Evolutionary conservation across 2,797 vertebrate genomes (phyloP).

Genomic region (Anguilla anguilla): DNA sequence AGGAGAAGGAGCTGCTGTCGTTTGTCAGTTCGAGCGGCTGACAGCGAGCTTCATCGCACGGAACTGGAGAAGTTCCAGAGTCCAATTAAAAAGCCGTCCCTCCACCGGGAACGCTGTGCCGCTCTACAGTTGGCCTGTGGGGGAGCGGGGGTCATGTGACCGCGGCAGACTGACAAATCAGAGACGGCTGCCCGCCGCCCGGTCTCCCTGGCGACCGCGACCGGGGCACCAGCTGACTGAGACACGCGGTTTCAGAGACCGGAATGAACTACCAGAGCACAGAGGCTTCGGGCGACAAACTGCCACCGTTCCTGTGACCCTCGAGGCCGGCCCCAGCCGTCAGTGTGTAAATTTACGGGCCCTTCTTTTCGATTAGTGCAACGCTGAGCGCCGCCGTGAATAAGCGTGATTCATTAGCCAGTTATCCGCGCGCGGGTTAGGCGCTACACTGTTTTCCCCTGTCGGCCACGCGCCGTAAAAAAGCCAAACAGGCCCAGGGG

Average conservation of each 20-base stretch:
- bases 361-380: constrained; percentile 45
- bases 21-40: constrained; percentile 48
- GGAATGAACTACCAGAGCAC: not conserved
- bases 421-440: constrained; percentile 53
- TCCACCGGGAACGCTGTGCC: constrained; percentile 51
- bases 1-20: constrained; percentile 51
- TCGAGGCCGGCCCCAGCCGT: constrained; percentile 21
- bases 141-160: constrained; percentile 10
- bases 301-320: constrained; percentile 23
- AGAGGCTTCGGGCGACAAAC: not conserved
- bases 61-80: constrained; percentile 63
- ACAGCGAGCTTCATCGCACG: constrained; percentile 40
- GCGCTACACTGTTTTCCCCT: constrained; percentile 54
- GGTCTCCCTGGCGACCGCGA: no score
- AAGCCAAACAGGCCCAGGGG: constrained; percentile 49
- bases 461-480: constrained; percentile 50
- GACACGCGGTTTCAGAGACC: not conserved
- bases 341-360: constrained; percentile 42
- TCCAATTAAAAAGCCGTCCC: constrained; percentile 63
- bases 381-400: constrained; percentile 39
- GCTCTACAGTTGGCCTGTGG: not conserved
- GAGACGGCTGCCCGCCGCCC: no score
- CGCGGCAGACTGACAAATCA: not conserved
- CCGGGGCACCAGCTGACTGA: not conserved
- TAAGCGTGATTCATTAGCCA: constrained; percentile 47